These are phyloP conservation scores for Oncorhynchus keta DNA, from an alignment of 2,113 vertebrate genomes.

Conservation along the genomic window DNA sequence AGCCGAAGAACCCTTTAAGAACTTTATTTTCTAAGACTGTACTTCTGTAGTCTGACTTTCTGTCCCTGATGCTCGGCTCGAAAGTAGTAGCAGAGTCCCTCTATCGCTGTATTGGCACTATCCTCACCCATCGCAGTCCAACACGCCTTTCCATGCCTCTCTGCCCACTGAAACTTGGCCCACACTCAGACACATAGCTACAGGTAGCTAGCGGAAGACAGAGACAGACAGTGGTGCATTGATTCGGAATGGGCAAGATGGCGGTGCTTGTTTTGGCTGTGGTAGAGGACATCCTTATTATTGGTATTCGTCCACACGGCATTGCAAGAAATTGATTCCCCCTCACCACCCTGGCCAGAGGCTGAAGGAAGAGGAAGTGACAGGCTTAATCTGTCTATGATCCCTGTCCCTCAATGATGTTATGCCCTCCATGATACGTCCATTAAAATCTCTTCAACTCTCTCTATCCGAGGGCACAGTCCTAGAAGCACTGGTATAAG, in stretches of 20 bases:
- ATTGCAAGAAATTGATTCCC: constrained; percentile 61
- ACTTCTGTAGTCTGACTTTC: constrained; percentile 48
- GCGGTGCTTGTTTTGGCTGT: constrained; percentile 55
- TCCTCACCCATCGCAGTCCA: constrained; percentile 2
- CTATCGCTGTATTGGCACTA: constrained; percentile 66
- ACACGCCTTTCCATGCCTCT: constrained; percentile 34
- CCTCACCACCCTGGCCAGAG: constrained; percentile 49
- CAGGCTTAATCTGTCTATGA: constrained; percentile 59
- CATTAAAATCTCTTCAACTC: constrained; percentile 55
- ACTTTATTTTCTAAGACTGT: no score
- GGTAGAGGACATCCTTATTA: constrained; percentile 55
- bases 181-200: constrained; percentile 44
- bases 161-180: constrained; percentile 44
- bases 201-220: constrained; percentile 37
- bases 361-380: constrained; percentile 62
- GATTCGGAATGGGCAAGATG: constrained; percentile 54
- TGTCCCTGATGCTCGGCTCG: constrained; percentile 61
- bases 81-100: constrained; percentile 68
- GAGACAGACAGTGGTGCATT: constrained; percentile 41
- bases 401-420: constrained; percentile 57
- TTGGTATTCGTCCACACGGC: constrained; percentile 43
- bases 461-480: constrained; percentile 37
- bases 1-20: no score
- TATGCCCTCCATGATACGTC: constrained; percentile 58
- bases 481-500: constrained; percentile 22